Evolutionary conservation across 2,797 vertebrate species (phyloP), one percentile per base, ranked within the genome.

Genomic region (Sus cebifrons): DNA sequence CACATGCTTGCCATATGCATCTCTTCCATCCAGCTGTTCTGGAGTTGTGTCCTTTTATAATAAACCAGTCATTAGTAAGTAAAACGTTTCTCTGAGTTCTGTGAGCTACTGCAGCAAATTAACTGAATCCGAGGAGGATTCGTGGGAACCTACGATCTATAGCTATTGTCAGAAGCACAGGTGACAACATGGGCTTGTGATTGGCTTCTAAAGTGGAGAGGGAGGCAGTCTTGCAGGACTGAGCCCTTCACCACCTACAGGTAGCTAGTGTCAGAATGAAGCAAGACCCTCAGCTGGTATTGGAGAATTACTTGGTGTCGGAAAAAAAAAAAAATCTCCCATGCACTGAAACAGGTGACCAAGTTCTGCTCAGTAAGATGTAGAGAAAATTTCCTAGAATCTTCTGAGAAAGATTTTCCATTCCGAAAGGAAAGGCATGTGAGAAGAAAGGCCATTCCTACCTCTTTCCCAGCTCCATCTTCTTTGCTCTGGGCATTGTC

Each of bases 1-100:
- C 56, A 18, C 6, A 5, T 1, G 3, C 20, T 49, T 8, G 40
- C 21, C 15, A 20, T 4, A 9, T 0, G 54, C 27, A 8, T 6
- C 20, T 23, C 65, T 25, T n/a, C 75, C 36, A 23, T n/a, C 9
- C 1, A 5, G 36, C 65, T 70, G 27, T 25, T 44, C 54, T 36
- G 14, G 40, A 17, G 27, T 81, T 25, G 65, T 60, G 8, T 14
- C 36, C 1, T 18, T 60, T 60, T 18, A 10, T 32, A 91, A 27
- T 49, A 71, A 62, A 32, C 77, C 32, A 23, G 75, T 49, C 7
- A 90, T 20, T 68, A 44, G 52, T 12, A n/a, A 82, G 65, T 62
- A 6, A 60, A 60, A 36, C 27, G 21, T 29, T 79, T 73, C 67
- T 62, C n/a, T 71, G 89, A 32, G 67, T 36, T 82, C 78, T 29